Evolutionary conservation across 2,888 invertebrate genomes (phyloP).

Genomic region (Drosophila mulleri): DNA sequence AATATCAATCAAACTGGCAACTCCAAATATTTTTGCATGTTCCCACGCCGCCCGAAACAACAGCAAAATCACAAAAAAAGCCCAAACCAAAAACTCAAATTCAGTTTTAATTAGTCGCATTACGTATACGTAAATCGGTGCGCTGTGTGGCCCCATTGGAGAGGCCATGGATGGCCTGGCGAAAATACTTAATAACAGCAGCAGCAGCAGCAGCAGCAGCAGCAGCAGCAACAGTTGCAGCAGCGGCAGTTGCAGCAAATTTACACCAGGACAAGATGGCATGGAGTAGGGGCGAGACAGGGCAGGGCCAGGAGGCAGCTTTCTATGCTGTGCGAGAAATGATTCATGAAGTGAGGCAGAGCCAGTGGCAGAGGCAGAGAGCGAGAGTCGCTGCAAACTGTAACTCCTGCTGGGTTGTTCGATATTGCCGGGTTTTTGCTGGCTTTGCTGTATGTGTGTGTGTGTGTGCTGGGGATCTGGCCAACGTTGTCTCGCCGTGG

Average conservation of each 20-base stretch:
- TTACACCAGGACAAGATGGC: slow-evolving; percentile 55
- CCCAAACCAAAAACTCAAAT: slow-evolving; percentile 53
- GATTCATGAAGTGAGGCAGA: slow-evolving; percentile 62
- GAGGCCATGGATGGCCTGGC: slow-evolving; percentile 46
- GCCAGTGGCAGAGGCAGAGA: slow-evolving; percentile 29
- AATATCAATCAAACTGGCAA: slow-evolving; percentile 47
- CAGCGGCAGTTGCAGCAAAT: slow-evolving; percentile 63
- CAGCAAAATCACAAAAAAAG: not conserved
- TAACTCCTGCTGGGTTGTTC: slow-evolving; percentile 71
- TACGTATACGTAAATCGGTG: slow-evolving; percentile 67
- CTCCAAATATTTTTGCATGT: slow-evolving; percentile 41
- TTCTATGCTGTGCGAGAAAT: slow-evolving; percentile 67
- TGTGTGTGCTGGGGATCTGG: slow-evolving; percentile 47
- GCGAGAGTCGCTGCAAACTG: slow-evolving; percentile 36
- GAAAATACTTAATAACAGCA: slow-evolving; percentile 66
- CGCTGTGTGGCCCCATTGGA: slow-evolving; percentile 48
- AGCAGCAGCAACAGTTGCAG: slow-evolving; percentile 49
- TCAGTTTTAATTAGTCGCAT: slow-evolving; percentile 75
- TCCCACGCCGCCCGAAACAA: slow-evolving; percentile 58
- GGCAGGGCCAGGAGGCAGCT: slow-evolving; percentile 50
- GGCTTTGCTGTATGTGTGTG: slow-evolving; percentile 16
- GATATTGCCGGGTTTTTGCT: slow-evolving; percentile 30
- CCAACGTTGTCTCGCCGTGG: slow-evolving; percentile 76
- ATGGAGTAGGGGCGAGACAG: slow-evolving; percentile 5
- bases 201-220: slow-evolving; percentile 43